Evolutionary conservation across 1,140 invertebrate genomes (phyloP).

Genomic region (Calliopsis andreniformis): DNA sequence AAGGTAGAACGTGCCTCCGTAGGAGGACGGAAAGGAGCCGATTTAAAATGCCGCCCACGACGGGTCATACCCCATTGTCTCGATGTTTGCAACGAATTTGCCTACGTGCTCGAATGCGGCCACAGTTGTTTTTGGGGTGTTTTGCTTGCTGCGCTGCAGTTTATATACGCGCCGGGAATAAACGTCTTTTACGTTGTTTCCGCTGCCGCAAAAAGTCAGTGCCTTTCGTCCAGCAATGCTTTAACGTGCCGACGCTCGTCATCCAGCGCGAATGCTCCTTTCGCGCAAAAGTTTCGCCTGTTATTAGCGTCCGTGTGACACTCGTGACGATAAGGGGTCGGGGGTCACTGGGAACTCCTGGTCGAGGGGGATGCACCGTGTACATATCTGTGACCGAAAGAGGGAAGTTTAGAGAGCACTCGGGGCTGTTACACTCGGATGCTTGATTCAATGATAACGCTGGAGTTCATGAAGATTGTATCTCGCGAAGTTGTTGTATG

Average conservation of each 20-base stretch:
- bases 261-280: background rate
- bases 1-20: slow-evolving; percentile 57
- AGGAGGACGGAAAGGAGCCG: slow-evolving; percentile 47
- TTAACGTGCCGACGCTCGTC: slow-evolving; percentile 1
- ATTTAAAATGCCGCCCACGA: slow-evolving; percentile 75
- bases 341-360: no score
- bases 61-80: slow-evolving; percentile 75
- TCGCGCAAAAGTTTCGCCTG: background rate
- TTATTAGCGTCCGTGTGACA: background rate
- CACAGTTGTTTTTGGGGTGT: slow-evolving; percentile 64
- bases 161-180: slow-evolving; percentile 72
- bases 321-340: no score
- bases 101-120: slow-evolving; percentile 72
- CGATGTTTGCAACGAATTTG: slow-evolving; percentile 78
- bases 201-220: slow-evolving; percentile 23
- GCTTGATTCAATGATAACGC: no score
- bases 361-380: no score
- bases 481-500: no score
- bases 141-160: slow-evolving; percentile 48
- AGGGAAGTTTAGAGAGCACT: no score
- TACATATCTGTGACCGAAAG: no score
- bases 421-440: no score
- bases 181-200: slow-evolving; percentile 65
- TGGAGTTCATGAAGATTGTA: no score
- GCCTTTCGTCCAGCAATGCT: background rate